Conservation (phyloP, 2,888 invertebrate genomes). For the Agriopis leucophaearia region DNA sequence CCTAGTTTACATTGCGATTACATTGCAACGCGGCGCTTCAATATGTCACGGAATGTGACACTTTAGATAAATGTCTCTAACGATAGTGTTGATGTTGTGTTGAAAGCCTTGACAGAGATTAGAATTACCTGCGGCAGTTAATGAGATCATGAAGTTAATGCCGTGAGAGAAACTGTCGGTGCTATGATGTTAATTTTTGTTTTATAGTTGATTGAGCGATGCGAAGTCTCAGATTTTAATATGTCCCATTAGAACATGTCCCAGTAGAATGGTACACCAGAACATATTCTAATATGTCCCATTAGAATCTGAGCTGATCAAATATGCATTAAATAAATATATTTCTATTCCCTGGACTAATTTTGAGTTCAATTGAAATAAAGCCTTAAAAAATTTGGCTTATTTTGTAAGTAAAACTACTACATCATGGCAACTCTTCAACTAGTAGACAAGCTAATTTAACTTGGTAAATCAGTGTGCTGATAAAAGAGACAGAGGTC, state of each 20-base stretch:
- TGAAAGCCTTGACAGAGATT: slow-evolving; percentile 12
- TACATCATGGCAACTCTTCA: neutral
- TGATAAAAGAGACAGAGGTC: slow-evolving; percentile 9
- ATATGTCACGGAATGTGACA: slow-evolving; percentile 14
- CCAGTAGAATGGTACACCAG: too few species aligned
- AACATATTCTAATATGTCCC: too few species aligned
- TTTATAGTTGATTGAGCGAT: too few species aligned
- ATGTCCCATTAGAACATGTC: too few species aligned
- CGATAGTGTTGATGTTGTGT: slow-evolving; percentile 13
- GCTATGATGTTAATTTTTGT: neutral
- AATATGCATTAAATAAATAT: too few species aligned
- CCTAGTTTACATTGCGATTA: slow-evolving; percentile 11
- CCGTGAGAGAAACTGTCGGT: slow-evolving; percentile 13
- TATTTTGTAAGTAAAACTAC: neutral
- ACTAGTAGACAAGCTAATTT: slow-evolving; percentile 7
- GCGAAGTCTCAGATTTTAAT: too few species aligned
- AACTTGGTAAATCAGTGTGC: slow-evolving; percentile 9
- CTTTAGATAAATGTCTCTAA: slow-evolving; percentile 19
- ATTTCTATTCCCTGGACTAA: neutral
- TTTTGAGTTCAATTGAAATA: neutral
- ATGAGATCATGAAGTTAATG: slow-evolving; percentile 3
- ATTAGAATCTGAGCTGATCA: too few species aligned
- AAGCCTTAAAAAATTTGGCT: neutral
- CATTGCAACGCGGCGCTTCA: slow-evolving; percentile 5
- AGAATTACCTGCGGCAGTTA: slow-evolving; percentile 7